Base-by-base conservation (phyloP, 92 coral and sea anemone genomes). In the Actinernus sp. region DNA sequence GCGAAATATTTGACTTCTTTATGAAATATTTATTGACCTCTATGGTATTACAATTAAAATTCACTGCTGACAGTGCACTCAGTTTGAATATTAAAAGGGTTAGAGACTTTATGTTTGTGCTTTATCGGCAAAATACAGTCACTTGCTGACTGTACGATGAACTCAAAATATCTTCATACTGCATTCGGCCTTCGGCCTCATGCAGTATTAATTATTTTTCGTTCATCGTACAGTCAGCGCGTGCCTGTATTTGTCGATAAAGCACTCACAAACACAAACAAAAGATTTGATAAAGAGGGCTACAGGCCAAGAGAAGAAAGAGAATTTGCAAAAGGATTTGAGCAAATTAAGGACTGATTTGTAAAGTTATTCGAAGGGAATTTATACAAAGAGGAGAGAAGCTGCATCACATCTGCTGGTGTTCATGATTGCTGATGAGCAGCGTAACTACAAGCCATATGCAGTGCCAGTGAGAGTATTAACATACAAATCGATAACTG, bases 381-480 rank as follows among this genome's bases (percentile, higher is more conserved):
- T 63, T 1, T 43, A 26, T 19, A 30, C 71, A 41, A 71, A 71
- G 81, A 85, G 58, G 18, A 76, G 90, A 30, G 76, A 76, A 31
- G 91, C 82, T 19, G 86, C 91, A 34, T 77, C 91, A 2, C 91
- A 78, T 52, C 30, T 58, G 13, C 23, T 58, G 65, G 65, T 58
- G 10, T 58, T 58, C 11, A 58, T 58, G 64, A 27, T 39, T 78
- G 18, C 74, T 60, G 85, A 85, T 48, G 91, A 85, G 58, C 69
- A 40, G 10, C 52, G 85, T 5, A 55, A 49, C 33, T 61, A 5
- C 65, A 85, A 77, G 62, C 85, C 85, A 0, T 85, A 76, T 61
- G 90, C 84, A n/a, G 56, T 84, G 20, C 80, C 84, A n/a, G 84
- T 84, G 14, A 49, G 85, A 1, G 41, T 73, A 12, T 37, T 77